A percentile compares a stretch with the other conserved stretches of the same genome.
Conservation (phyloP, 2,113 vertebrate species). For the Neopipo cinnamomea region DNA sequence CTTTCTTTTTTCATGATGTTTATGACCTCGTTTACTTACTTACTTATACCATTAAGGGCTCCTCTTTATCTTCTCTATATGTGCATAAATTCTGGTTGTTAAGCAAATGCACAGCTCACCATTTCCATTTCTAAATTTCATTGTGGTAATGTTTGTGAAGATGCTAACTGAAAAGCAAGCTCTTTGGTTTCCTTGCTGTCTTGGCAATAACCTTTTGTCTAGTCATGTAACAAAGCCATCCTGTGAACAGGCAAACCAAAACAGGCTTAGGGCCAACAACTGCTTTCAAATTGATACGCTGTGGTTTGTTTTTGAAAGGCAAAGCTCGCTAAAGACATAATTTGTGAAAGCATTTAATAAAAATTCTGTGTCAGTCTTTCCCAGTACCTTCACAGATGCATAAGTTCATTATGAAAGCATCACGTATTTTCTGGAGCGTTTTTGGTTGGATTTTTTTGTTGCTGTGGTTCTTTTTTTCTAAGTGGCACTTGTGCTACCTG, state of each 20-base stretch:
- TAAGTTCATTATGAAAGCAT: background rate
- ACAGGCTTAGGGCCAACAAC: background rate
- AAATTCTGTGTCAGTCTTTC: background rate
- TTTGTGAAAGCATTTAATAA: background rate
- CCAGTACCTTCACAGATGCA: background rate
- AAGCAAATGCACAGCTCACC: background rate
- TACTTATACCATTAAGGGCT: background rate
- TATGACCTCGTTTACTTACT: background rate
- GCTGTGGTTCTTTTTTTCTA: background rate
- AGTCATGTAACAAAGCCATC: background rate
- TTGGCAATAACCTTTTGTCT: background rate
- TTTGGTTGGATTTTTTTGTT: background rate
- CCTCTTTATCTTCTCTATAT: background rate
- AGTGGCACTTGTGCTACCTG: background rate
- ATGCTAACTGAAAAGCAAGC: background rate
- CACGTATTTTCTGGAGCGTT: background rate
- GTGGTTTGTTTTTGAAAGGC: background rate
- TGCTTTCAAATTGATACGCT: background rate
- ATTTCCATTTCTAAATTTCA: slow-evolving; percentile 8
- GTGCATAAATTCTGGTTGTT: background rate
- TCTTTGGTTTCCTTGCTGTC: slow-evolving; percentile 26
- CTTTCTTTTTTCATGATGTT: background rate
- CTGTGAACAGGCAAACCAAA: background rate
- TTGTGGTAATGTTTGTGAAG: background rate
- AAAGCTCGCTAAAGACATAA: background rate